Evolutionary conservation across 1,140 invertebrate genomes (phyloP).

Genomic region (Cyclargus thomasi): DNA sequence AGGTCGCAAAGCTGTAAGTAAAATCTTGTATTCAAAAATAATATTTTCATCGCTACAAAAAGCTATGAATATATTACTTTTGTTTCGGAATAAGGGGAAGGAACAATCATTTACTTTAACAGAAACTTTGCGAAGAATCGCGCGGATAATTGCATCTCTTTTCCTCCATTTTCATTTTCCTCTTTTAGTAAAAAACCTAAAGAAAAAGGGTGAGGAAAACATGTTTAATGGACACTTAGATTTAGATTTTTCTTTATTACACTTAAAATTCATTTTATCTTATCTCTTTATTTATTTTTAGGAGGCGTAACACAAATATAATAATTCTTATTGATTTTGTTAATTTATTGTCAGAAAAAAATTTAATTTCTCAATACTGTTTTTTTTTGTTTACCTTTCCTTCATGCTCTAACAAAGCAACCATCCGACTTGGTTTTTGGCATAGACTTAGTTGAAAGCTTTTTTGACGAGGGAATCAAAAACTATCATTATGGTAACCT

Average conservation of each 20-base stretch:
- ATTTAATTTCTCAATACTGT: no score
- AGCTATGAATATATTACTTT: slow-evolving; percentile 16
- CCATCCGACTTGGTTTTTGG: no score
- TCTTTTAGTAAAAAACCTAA: background rate
- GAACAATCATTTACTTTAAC: slow-evolving; percentile 5
- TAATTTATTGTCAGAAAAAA: no score
- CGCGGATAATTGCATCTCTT: background rate
- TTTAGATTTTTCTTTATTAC: background rate
- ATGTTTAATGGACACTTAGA: background rate
- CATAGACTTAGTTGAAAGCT: no score
- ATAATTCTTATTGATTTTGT: no score
- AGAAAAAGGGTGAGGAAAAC: background rate
- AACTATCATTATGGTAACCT: no score
- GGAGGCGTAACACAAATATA: no score
- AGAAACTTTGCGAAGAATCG: background rate
- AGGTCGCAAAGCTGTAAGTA: background rate
- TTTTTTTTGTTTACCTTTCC: no score
- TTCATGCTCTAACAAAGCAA: no score
- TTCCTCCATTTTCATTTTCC: background rate
- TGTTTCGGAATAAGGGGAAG: background rate
- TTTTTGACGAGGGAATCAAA: no score
- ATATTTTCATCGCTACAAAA: slow-evolving; percentile 9
- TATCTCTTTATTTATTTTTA: no score
- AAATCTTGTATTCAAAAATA: slow-evolving; percentile 10
- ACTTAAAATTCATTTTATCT: no score